Evolutionary conservation across 2,888 invertebrate species (phyloP), one percentile per base, ranked within the genome.

Genomic region (Drosophila anomelani): DNA sequence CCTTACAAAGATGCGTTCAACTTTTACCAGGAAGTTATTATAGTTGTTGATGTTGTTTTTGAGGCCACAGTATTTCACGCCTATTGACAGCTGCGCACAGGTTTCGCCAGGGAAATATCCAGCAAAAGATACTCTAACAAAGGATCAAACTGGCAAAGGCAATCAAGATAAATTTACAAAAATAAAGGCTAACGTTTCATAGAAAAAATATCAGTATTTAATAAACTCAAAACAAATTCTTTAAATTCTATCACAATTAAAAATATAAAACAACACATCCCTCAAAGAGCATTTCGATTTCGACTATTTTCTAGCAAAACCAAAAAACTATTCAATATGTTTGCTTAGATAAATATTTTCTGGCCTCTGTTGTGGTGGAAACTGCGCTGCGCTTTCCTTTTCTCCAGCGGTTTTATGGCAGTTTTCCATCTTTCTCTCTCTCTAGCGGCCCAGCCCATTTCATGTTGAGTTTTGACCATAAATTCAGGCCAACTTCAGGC

Each of bases 1-100:
- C 51, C 43, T n/a, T 55, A 44, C 43, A 34, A 34, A 71, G 73
- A 76, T 76, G 76, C 77, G 75, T 56, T 70, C 70, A 78, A 85
- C 70, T 78, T 87, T 87, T 87, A 69, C 82, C 83, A 84, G 83
- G 83, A 84, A 84, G 80, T 83, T 87, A 76, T 79, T 84, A 73
- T 72, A 66, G 53, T 72, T 81, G 66, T 70, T 51, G 49, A 46
- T 55, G 54, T 70, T 70, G 29, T 34, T 75, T 26, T 57, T 55
- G 58, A 44, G 51, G 60, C 36, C 63, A 62, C 59, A 64, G 41
- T 78, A 56, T 75, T 81, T 68, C 67, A 63, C 75, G 67, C 75
- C 63, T 61, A 76, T 79, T 81, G 70, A 63, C 81, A 81, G 84
- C 84, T 78, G 76, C 39, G 76, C 53, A 57, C 62, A 56, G 67